Conservation (phyloP, 2,888 invertebrate species). For the Thymelicus lineola region DNA sequence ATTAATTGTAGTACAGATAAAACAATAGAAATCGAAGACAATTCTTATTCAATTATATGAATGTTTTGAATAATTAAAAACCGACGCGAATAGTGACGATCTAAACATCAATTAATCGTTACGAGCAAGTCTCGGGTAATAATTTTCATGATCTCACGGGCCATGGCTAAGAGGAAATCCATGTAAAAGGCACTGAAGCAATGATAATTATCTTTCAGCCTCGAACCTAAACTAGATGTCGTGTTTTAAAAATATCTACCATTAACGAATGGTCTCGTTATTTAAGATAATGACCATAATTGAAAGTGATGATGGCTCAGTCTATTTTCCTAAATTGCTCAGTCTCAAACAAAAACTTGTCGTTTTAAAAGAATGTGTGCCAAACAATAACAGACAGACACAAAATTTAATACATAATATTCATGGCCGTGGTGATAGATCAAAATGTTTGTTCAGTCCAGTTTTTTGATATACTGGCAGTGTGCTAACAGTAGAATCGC, state of each 20-base stretch:
- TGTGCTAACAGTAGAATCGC: constrained; percentile 38
- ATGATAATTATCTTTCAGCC: constrained; percentile 35
- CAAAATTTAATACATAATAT: constrained; percentile 12
- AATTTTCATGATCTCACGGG: constrained; percentile 36
- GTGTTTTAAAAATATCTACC: constrained; percentile 19
- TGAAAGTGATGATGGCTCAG: constrained; percentile 15
- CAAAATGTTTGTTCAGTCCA: constrained; percentile 15
- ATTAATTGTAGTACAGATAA: constrained; percentile 11
- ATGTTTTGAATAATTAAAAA: constrained; percentile 23
- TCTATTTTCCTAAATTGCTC: constrained; percentile 7
- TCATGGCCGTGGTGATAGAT: constrained; percentile 20
- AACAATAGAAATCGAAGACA: constrained; percentile 33
- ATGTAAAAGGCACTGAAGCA: constrained; percentile 31
- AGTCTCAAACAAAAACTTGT: neutral
- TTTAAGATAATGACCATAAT: constrained; percentile 16
- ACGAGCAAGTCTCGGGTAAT: constrained; percentile 18
- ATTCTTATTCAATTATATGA: constrained; percentile 21
- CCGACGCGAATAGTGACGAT: neutral
- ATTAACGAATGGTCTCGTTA: constrained; percentile 4
- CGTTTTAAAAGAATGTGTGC: neutral
- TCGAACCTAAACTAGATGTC: constrained; percentile 20
- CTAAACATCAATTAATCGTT: constrained; percentile 20
- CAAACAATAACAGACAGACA: constrained; percentile 9
- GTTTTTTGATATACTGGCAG: constrained; percentile 21
- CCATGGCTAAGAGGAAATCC: constrained; percentile 41